These are phyloP conservation scores for Penaeus chinensis DNA, from an alignment of 1,140 invertebrate species.

Conservation along the genomic window DNA sequence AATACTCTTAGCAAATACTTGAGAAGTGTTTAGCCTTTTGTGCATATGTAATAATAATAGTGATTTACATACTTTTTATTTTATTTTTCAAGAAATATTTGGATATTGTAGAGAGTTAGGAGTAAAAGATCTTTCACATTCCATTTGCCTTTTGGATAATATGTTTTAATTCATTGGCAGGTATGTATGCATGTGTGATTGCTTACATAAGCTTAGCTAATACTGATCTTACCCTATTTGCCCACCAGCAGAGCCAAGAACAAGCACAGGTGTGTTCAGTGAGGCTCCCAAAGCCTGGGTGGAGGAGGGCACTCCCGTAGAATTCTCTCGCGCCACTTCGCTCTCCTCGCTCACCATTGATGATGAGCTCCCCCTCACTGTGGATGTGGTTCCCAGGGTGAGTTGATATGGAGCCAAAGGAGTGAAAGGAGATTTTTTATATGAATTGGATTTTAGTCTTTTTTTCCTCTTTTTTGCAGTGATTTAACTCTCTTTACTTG, in stretches of 20 bases:
- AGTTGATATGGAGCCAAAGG: slow-evolving; percentile 24
- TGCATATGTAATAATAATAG: too few relatives aligned
- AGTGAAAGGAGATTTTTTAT: slow-evolving; percentile 36
- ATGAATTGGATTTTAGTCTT: too few relatives aligned
- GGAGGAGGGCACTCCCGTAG: slow-evolving; percentile 64
- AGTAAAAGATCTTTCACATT: too few relatives aligned
- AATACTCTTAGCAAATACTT: too few relatives aligned
- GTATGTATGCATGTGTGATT: too few relatives aligned
- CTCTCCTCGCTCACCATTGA: slow-evolving; percentile 64
- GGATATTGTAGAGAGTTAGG: too few relatives aligned
- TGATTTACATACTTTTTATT: too few relatives aligned
- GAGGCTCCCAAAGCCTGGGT: slow-evolving; percentile 64
- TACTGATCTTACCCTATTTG: not conserved
- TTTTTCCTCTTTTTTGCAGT: not conserved
- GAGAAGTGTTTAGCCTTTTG: too few relatives aligned
- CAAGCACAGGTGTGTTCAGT: slow-evolving; percentile 62
- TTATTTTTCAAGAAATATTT: too few relatives aligned
- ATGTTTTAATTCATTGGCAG: too few relatives aligned
- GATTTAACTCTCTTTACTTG: not conserved
- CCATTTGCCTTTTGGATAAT: too few relatives aligned
- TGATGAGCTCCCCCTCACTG: slow-evolving; percentile 53
- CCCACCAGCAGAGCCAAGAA: slow-evolving; percentile 15
- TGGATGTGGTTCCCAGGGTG: slow-evolving; percentile 45
- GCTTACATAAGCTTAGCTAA: not conserved
- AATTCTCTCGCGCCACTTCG: slow-evolving; percentile 61